Conservation (phyloP, 30 jellyfish, hydroid and myxozoan species). For the Cassiopea xamachana region DNA sequence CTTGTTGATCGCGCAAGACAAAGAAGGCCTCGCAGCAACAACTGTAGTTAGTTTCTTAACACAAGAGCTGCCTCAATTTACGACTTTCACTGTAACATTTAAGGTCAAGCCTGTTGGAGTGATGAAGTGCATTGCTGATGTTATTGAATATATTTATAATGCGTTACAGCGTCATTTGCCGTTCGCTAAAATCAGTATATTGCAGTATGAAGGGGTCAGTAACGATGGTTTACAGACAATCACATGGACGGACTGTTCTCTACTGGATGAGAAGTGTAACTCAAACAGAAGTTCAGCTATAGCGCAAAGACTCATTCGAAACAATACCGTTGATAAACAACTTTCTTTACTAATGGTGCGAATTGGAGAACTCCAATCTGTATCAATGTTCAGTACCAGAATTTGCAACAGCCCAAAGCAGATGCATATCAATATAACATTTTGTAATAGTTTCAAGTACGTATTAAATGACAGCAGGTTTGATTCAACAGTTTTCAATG, state of each 20-base stretch:
- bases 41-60: constrained; percentile 13
- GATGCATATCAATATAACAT: not conserved
- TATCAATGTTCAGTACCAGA: constrained; percentile 11
- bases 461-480: not conserved
- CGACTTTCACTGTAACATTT: constrained; percentile 32
- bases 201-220: not conserved
- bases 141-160: not conserved
- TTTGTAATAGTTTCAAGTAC: constrained; percentile 20
- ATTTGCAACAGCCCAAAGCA: not conserved
- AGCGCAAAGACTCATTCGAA: not conserved
- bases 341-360: constrained; percentile 12
- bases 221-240: not conserved
- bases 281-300: not conserved
- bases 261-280: constrained; percentile 8
- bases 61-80: not conserved
- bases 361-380: not conserved
- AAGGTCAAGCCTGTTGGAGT: not conserved
- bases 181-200: not conserved
- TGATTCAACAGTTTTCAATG: not conserved
- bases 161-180: constrained; percentile 21
- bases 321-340: not conserved
- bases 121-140: not conserved
- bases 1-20: constrained; percentile 54
- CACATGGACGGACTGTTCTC: constrained; percentile 63
- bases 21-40: constrained; percentile 46